Base-by-base conservation (phyloP, 1,140 invertebrate genomes). In the Stenopsyche tienmushanensis region DNA sequence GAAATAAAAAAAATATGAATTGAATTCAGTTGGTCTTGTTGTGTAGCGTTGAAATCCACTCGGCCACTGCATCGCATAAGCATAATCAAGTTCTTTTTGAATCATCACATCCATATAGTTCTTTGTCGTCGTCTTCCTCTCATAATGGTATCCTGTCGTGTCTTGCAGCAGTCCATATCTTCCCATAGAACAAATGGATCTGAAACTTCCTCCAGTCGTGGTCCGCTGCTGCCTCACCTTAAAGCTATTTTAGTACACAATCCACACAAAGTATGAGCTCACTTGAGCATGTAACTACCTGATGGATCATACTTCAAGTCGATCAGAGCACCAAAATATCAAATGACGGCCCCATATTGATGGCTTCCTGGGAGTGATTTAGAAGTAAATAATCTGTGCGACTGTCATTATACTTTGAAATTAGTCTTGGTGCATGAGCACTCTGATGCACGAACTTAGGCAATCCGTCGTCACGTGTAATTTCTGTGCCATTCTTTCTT, bases 201-300 rank as follows among this genome's bases (percentile, higher is more conserved):
- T 55, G 41, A 64, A 57, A 69, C 62, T 69, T 69, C 64, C 67
- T 66, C 45, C 41, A 2, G 63, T 64, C 53, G 20, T 66, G 67
- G 42, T 65, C 57, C 57, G 65, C 10, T 25, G 67, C 41, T 9
- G 67, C 67, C 67, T 64, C 17, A 29, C 54, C 18, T 54, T 25
- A 9, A 25, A 26, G 23, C 26, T 20, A 57, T 34, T 57, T 9
- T 25, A 25, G 23, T 34, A 57, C 50, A 53, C 21, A 18, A 9
- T 18, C 47, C 24, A 24, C 3, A 58, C 55, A 44, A 58, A 60
- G 55, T 21, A 49, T 57, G 50, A 23, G 53, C 34, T 60, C 67
- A 65, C 58, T 69, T 69, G 64, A 66, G 67, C 67, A 62, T 69
- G 59, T 66, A 69, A 66, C 58, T 64, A 49, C 55, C 45, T 52